A percentile compares a stretch with the other conserved stretches of the same genome.
Conservation (phyloP, 2,888 invertebrate genomes). For the Elysia crispata region DNA sequence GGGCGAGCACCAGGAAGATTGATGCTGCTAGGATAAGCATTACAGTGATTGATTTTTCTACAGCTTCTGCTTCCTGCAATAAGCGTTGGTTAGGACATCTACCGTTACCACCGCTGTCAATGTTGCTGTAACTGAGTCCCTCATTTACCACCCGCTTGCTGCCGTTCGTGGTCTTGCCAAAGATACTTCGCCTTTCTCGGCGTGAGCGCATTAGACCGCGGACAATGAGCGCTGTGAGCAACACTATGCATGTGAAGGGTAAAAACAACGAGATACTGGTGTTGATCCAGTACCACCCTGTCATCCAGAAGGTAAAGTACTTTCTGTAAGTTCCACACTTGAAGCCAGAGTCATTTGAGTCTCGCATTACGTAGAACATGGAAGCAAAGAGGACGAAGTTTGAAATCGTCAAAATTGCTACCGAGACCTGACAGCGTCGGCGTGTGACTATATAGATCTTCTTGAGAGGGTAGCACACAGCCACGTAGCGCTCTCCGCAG, state of each 20-base stretch:
- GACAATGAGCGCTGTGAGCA: slow-evolving; percentile 49
- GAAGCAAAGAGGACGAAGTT: slow-evolving; percentile 29
- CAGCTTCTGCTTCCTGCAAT: slow-evolving; percentile 15
- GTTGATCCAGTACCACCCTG: slow-evolving; percentile 49
- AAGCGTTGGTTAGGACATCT: not conserved
- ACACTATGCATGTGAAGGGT: slow-evolving; percentile 33
- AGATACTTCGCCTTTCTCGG: slow-evolving; percentile 24
- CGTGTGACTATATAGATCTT: slow-evolving; percentile 48
- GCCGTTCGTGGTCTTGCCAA: slow-evolving; percentile 9
- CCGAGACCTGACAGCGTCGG: slow-evolving; percentile 40
- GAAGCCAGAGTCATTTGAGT: not conserved
- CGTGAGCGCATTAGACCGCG: slow-evolving; percentile 39
- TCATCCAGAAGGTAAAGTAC: slow-evolving; percentile 36
- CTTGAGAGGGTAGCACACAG: slow-evolving; percentile 64
- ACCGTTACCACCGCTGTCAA: not conserved
- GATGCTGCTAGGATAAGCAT: slow-evolving; percentile 49
- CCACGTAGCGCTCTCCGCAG: slow-evolving; percentile 52
- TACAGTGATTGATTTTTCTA: slow-evolving; percentile 46
- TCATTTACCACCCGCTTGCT: slow-evolving; percentile 6
- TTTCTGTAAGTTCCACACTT: slow-evolving; percentile 27
- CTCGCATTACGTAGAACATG: slow-evolving; percentile 44
- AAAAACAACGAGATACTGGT: slow-evolving; percentile 33
- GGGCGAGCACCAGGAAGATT: slow-evolving; percentile 47
- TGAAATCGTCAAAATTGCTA: slow-evolving; percentile 14
- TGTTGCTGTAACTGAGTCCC: not conserved